Percentiles rank a stretch among this genome's conserved stretches.
phyloP scores from a whole-genome alignment of 2,113 vertebrate genomes.

The Pteronura brasiliensis region DNA sequence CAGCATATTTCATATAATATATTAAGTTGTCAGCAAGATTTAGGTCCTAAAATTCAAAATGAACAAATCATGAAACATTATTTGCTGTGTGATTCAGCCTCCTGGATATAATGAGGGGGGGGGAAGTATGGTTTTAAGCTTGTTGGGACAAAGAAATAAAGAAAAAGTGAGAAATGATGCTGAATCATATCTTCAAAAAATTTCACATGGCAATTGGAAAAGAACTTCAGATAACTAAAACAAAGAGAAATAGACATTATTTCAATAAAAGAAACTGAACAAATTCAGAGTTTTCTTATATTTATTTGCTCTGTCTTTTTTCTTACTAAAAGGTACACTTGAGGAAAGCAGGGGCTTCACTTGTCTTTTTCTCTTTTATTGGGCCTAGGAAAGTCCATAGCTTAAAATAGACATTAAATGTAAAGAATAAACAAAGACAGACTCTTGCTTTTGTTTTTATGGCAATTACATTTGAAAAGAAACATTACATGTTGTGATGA shows the following conservation, averaged over 20 bases:
- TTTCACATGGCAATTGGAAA: background rate
- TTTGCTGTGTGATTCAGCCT: background rate
- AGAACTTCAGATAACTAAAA: background rate
- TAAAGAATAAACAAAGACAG: background rate
- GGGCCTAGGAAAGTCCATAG: background rate
- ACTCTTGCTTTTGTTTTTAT: background rate
- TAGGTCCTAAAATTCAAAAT: background rate
- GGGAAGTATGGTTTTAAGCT: background rate
- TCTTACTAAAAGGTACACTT: background rate
- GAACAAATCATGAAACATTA: background rate
- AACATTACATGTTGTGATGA: background rate
- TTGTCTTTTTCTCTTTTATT: background rate
- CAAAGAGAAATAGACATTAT: background rate
- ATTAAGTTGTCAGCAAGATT: background rate
- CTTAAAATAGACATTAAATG: background rate
- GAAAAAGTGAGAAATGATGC: background rate
- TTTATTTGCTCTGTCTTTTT: background rate
- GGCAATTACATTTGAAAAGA: background rate
- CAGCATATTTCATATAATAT: background rate
- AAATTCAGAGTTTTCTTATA: background rate
- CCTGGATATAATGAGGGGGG: background rate
- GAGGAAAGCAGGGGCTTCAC: background rate
- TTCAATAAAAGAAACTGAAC: background rate
- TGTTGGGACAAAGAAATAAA: background rate
- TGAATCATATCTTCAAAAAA: background rate